These are phyloP conservation scores for Limnephilus rhombicus DNA, from an alignment of 2,888 invertebrate genomes.

Conservation along the genomic window DNA sequence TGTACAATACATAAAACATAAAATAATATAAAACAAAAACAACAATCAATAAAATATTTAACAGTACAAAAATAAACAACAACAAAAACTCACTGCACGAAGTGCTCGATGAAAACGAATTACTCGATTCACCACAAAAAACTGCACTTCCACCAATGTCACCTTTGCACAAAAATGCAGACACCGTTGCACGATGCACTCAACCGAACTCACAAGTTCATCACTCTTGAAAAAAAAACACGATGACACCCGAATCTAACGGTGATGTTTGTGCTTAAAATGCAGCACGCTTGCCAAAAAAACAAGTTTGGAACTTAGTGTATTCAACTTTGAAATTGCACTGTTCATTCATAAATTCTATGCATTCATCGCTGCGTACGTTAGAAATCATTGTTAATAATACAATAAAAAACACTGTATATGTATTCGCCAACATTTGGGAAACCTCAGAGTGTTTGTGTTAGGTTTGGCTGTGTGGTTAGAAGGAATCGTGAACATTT, in stretches of 20 bases:
- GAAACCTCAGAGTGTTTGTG: not conserved
- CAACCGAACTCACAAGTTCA: not conserved
- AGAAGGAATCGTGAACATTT: not conserved
- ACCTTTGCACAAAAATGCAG: conserved; percentile 16
- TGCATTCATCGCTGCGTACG: conserved; percentile 20
- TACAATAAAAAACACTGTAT: not conserved
- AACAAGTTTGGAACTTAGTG: not conserved
- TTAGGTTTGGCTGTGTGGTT: not conserved
- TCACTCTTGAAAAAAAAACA: not conserved
- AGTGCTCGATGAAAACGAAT: not conserved
- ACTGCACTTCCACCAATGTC: not conserved
- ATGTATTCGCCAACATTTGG: not conserved
- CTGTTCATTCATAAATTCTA: conserved; percentile 39
- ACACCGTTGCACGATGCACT: not conserved
- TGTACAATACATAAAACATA: too few species aligned
- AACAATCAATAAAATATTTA: not conserved
- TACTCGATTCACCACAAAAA: not conserved
- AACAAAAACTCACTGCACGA: not conserved
- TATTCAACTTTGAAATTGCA: not conserved
- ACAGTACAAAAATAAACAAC: not conserved
- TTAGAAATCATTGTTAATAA: conserved; percentile 6
- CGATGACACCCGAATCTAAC: not conserved
- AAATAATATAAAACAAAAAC: not conserved
- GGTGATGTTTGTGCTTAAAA: conserved; percentile 1
- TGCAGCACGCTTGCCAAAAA: conserved; percentile 14